A percentile compares a stretch with the other conserved stretches of the same genome.
phyloP scores from a whole-genome alignment of 2,113 vertebrate genomes.

The Platichthys stellatus region DNA sequence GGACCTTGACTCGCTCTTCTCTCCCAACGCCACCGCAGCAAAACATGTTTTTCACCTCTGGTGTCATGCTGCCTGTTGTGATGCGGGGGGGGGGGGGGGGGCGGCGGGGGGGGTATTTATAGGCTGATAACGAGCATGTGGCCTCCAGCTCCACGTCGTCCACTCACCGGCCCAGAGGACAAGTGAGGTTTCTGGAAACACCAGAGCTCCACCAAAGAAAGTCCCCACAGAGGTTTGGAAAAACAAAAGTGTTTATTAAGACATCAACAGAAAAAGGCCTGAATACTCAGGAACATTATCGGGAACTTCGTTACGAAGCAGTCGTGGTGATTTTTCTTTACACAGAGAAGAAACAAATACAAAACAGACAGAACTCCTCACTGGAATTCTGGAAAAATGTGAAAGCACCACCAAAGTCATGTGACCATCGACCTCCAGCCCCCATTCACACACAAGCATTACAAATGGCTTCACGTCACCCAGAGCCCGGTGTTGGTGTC shows the following conservation, averaged over 20 bases:
- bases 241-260: slow-evolving; percentile 80
- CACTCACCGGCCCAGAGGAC: neutral
- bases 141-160: slow-evolving; percentile 30
- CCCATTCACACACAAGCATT: neutral
- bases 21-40: slow-evolving; percentile 21
- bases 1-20: neutral
- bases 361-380: slow-evolving; percentile 55
- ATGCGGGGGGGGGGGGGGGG: neutral
- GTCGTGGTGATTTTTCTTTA: slow-evolving; percentile 54
- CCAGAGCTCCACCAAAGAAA: neutral
- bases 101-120: slow-evolving; percentile 51
- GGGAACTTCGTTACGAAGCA: slow-evolving; percentile 84
- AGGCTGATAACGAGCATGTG: slow-evolving; percentile 49
- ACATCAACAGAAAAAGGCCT: slow-evolving; percentile 70
- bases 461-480: slow-evolving; percentile 15
- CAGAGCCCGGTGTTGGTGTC: neutral
- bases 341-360: slow-evolving; percentile 50
- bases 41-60: slow-evolving; percentile 59
- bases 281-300: slow-evolving; percentile 80
- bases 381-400: slow-evolving; percentile 51
- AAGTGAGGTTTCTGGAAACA: neutral
- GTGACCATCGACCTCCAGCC: slow-evolving; percentile 1
- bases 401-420: slow-evolving; percentile 61
- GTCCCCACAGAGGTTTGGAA: slow-evolving; percentile 45
- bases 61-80: slow-evolving; percentile 23